phyloP scores from a whole-genome alignment of 1,140 invertebrate genomes.

The Cyclina sinensis region DNA sequence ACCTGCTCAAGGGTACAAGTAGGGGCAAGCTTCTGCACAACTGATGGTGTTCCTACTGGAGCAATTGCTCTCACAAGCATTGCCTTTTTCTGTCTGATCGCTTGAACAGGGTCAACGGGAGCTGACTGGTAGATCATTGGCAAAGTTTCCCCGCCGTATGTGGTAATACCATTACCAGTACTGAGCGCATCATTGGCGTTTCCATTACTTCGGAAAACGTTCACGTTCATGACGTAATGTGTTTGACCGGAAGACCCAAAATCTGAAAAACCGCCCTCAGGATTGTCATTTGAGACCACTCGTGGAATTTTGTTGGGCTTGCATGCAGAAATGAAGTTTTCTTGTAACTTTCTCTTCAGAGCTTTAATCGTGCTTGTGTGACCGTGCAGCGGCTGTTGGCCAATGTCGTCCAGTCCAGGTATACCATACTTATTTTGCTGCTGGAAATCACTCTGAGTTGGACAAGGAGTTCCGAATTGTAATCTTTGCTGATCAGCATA shows the following conservation, averaged over 20 bases:
- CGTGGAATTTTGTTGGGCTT: conserved; percentile 79
- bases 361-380: conserved; percentile 80
- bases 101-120: conserved; percentile 39
- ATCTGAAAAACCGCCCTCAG: conserved; percentile 42
- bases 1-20: conserved; percentile 76
- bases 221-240: conserved; percentile 60
- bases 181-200: background rate
- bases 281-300: conserved; percentile 47
- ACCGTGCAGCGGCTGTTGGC: conserved; percentile 66
- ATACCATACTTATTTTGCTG: conserved; percentile 54
- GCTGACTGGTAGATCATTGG: conserved; percentile 67
- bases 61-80: conserved; percentile 42
- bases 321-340: conserved; percentile 77
- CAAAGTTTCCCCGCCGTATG: conserved; percentile 64
- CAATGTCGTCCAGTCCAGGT: conserved; percentile 32
- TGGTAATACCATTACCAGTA: conserved; percentile 19
- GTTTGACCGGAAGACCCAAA: conserved; percentile 21
- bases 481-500: conserved; percentile 67
- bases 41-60: conserved; percentile 48
- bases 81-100: conserved; percentile 62
- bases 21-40: conserved; percentile 51
- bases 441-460: conserved; percentile 46
- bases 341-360: conserved; percentile 82
- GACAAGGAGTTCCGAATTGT: conserved; percentile 2
- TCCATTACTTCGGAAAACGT: conserved; percentile 51